phyloP scores from a whole-genome alignment of 2,888 invertebrate genomes.

The Rhagonycha fulva region DNA sequence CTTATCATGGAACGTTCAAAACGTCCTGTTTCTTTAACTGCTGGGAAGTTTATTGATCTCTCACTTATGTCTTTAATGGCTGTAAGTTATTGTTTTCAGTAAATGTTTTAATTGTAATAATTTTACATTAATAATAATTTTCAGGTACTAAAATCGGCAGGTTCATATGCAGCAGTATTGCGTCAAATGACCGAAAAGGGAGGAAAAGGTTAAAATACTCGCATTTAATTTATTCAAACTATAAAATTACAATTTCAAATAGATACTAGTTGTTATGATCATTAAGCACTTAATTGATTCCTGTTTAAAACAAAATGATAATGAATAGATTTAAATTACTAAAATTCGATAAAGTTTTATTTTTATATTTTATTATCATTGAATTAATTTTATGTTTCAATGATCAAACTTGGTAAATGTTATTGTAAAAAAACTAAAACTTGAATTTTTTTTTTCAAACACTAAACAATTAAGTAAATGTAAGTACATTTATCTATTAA shows the following conservation, averaged over 20 bases:
- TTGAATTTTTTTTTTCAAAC: neutral
- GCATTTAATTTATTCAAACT: no score
- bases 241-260: no score
- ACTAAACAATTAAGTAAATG: no score
- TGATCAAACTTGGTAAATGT: neutral
- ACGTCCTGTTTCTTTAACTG: constrained; percentile 37
- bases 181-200: neutral
- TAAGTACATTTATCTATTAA: no score
- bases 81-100: constrained; percentile 23
- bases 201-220: neutral
- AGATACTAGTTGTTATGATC: no score
- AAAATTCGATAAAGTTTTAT: no score
- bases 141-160: constrained; percentile 14
- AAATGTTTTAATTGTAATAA: neutral
- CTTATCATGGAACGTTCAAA: constrained; percentile 41
- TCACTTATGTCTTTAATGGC: constrained; percentile 35
- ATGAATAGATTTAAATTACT: no score
- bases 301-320: no score
- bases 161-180: constrained; percentile 13
- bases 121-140: neutral
- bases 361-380: no score
- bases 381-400: no score
- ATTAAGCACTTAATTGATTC: no score
- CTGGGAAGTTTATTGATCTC: constrained; percentile 38
- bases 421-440: neutral